Evolutionary conservation across 2,888 invertebrate genomes (phyloP), one percentile per base, ranked within the genome.

Genomic region (Ochlodes sylvanus): DNA sequence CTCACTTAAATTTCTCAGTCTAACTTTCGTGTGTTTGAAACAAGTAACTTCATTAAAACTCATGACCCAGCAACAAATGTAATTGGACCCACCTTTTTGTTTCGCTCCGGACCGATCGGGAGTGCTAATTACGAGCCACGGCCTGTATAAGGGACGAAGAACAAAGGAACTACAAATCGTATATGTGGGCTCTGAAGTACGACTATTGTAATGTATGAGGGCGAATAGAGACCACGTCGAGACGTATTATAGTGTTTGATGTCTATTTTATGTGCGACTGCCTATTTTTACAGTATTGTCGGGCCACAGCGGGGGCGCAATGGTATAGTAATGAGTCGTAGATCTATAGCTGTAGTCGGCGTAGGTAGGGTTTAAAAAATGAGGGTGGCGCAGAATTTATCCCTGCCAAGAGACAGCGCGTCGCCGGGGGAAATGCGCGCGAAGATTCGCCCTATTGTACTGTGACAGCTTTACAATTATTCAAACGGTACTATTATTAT

Each of bases 291-390:
- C 76, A 71, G 73, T 74, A 83, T 86, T 88, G 86, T 89, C 83
- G 82, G 81, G 73, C 71, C 71, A 78, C 76, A 81, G 80, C 81
- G 81, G 83, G 88, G 86, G 86, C 83, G 82, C 72, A 70, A 84
- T 82, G 81, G 79, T 80, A 79, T 84, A 79, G 81, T 86, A 89
- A 89, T 89, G 88, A 88, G 81, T 80, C 80, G 78, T 79, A 83
- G 80, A 81, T 73, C 76, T 79, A 73, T 75, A 72, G 72, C 73
- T 74, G 74, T 75, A 76, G 75, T 78, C 75, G 77, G 76, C 72
- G 72, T 78, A 76, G 71, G 75, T 73, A 74, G 73, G 71, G 77
- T 79, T 44, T 84, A 84, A 84, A 83, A 84, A 75, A 79, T 74
- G 77, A 85, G 88, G 87, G 87, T 84, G 83, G 82, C 74, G 74